These are phyloP conservation scores for Lepus townsendii DNA, from an alignment of 2,797 vertebrate species.

Conservation along the genomic window DNA sequence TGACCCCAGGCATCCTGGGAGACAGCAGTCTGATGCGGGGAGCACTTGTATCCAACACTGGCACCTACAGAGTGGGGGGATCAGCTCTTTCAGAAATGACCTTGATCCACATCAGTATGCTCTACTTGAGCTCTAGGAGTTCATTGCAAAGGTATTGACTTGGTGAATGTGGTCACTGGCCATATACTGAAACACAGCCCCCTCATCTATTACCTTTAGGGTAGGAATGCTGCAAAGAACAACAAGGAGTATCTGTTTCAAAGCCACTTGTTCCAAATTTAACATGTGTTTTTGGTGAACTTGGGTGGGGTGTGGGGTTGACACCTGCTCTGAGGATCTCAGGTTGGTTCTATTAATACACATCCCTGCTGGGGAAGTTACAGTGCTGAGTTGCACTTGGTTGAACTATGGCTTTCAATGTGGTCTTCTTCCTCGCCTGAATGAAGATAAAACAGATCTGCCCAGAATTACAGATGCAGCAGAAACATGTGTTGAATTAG, in stretches of 20 bases:
- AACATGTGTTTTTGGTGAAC: constrained; percentile 47
- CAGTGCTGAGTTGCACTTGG: constrained; percentile 12
- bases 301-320: background rate
- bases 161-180: background rate
- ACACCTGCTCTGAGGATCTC: background rate
- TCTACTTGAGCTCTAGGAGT: background rate
- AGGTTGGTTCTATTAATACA: background rate
- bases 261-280: constrained; percentile 27
- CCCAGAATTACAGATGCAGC: background rate
- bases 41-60: background rate
- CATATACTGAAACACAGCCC: background rate
- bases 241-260: background rate
- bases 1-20: background rate
- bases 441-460: constrained; percentile 59
- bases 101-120: background rate
- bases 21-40: background rate
- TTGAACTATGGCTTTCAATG: constrained; percentile 38
- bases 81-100: background rate
- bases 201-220: background rate
- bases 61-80: background rate
- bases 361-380: background rate
- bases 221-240: background rate
- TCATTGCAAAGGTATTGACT: background rate
- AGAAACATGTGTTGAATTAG: background rate
- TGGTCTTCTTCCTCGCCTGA: constrained; percentile 17